A percentile compares a stretch with the other conserved stretches of the same genome.
phyloP scores from a whole-genome alignment of 2,888 invertebrate species.

The Eilema caniola region DNA sequence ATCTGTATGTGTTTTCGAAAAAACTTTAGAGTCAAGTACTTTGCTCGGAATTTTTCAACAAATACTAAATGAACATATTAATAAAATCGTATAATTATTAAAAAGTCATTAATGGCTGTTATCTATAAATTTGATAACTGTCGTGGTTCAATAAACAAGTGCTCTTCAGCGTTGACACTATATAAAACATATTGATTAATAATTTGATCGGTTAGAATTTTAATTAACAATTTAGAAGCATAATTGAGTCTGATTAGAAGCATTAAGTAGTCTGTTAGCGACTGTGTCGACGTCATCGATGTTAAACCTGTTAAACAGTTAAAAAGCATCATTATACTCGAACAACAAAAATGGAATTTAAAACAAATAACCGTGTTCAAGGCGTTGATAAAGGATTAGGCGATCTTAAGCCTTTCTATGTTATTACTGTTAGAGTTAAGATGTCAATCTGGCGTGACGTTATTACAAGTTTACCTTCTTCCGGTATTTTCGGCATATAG shows the following conservation, averaged over 20 bases:
- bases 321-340: constrained; percentile 55
- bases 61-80: not conserved
- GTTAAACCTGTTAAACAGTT: constrained; percentile 52
- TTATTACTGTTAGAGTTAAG: constrained; percentile 81
- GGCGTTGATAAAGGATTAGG: constrained; percentile 77
- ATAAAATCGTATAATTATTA: not conserved
- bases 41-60: not conserved
- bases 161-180: not conserved
- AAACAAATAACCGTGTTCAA: constrained; percentile 61
- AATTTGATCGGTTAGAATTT: constrained; percentile 29
- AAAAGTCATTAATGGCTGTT: not conserved
- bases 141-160: not conserved
- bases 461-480: constrained; percentile 79
- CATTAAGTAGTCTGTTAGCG: constrained; percentile 38
- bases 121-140: not conserved
- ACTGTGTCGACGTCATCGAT: constrained; percentile 31
- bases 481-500: constrained; percentile 82
- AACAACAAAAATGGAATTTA: constrained; percentile 66
- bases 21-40: not conserved
- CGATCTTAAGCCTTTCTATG: constrained; percentile 81
- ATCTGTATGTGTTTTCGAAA: not conserved
- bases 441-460: constrained; percentile 74
- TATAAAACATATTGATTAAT: constrained; percentile 12
- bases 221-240: constrained; percentile 28
- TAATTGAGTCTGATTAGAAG: constrained; percentile 32